Percentiles rank a stretch among this genome's conserved stretches.
phyloP scores from a whole-genome alignment of 2,888 invertebrate genomes.

The Coenonympha arcania region DNA sequence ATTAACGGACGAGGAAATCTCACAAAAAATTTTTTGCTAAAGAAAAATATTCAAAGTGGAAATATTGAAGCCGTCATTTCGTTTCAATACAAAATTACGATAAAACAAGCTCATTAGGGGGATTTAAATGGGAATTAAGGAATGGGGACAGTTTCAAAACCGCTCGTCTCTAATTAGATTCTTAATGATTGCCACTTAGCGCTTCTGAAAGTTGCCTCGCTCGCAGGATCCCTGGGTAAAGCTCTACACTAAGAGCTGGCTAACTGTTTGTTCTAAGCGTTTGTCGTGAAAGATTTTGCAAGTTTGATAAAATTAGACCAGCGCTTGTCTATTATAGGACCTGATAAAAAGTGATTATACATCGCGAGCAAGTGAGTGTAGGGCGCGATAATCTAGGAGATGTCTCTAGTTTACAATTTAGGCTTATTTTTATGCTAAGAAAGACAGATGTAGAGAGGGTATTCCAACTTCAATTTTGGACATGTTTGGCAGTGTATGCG shows the following conservation, averaged over 20 bases:
- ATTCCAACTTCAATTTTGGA: no score
- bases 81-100: slow-evolving; percentile 15
- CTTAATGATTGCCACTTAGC: slow-evolving; percentile 14
- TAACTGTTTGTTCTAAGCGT: neutral
- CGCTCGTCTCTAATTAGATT: slow-evolving; percentile 13
- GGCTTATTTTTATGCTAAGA: no score
- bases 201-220: slow-evolving; percentile 2
- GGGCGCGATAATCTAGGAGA: no score
- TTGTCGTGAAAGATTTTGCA: neutral
- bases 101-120: slow-evolving; percentile 13
- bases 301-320: neutral
- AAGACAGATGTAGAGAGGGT: no score
- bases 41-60: slow-evolving; percentile 7
- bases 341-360: no score
- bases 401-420: no score
- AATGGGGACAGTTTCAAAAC: slow-evolving; percentile 12
- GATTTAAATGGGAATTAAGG: slow-evolving; percentile 8
- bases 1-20: slow-evolving; percentile 1
- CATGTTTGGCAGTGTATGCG: no score
- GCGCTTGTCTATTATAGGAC: no score
- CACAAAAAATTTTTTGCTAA: slow-evolving; percentile 2
- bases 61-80: slow-evolving; percentile 6
- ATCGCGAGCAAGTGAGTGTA: no score
- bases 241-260: neutral
- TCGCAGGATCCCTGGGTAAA: slow-evolving; percentile 7